A percentile compares a stretch with the other conserved stretches of the same genome.
phyloP scores from a whole-genome alignment of 2,113 vertebrate species.

The Murina feae region DNA sequence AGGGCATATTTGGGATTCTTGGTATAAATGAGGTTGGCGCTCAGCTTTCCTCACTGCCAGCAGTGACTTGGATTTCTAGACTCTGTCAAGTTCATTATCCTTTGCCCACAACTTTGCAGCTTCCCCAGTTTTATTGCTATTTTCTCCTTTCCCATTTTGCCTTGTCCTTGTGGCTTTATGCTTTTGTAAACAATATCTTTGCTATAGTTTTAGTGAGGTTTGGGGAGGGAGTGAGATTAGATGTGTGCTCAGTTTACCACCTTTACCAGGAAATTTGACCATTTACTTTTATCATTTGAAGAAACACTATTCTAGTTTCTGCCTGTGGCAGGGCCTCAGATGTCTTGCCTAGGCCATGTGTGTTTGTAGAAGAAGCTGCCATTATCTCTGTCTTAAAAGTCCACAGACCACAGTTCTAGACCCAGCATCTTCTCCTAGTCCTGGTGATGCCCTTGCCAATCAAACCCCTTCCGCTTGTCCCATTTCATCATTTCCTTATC shows the following conservation, averaged over 20 bases:
- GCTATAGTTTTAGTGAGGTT: not conserved
- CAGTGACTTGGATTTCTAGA: not conserved
- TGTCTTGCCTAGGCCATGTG: not conserved
- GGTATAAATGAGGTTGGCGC: not conserved
- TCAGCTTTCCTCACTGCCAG: not conserved
- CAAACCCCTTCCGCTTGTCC: not conserved
- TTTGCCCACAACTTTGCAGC: not conserved
- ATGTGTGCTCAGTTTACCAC: not conserved
- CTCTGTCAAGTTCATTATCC: slow-evolving; percentile 8
- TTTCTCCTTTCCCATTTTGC: slow-evolving; percentile 30
- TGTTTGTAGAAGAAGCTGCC: not conserved
- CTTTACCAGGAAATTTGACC: not conserved
- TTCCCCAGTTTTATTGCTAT: not conserved
- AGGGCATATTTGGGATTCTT: not conserved
- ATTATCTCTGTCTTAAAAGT: not conserved
- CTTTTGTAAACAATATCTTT: not conserved
- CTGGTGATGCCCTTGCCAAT: not conserved
- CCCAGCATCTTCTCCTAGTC: not conserved
- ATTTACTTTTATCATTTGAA: not conserved
- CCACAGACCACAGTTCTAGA: not conserved
- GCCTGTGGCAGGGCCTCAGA: not conserved
- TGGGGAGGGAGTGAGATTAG: not conserved
- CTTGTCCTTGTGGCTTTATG: slow-evolving; percentile 35
- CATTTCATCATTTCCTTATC: not conserved
- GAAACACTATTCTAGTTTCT: not conserved